These are phyloP conservation scores for Sminthurides bifidus DNA, from an alignment of 1,140 invertebrate species.

Conservation along the genomic window DNA sequence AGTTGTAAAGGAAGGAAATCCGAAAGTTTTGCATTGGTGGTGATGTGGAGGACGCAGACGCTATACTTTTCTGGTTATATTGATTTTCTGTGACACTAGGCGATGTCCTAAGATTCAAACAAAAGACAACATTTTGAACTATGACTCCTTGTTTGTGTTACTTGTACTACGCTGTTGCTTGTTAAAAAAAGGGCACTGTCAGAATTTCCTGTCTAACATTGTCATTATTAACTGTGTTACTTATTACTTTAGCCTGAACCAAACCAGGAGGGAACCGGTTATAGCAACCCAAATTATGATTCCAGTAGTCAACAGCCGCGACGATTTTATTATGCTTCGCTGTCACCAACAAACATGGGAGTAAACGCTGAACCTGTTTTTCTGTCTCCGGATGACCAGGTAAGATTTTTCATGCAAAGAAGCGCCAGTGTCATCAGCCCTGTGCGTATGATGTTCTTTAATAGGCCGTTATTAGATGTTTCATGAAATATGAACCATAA, in stretches of 20 bases:
- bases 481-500: too few relatives aligned
- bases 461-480: background rate
- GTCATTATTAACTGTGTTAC: too few relatives aligned
- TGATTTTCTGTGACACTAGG: slow-evolving; percentile 1
- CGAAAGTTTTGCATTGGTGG: background rate
- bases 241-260: too few relatives aligned
- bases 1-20: background rate
- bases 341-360: slow-evolving; percentile 30
- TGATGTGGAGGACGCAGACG: background rate
- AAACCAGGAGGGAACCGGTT: background rate
- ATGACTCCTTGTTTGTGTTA: background rate
- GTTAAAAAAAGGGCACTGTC: background rate
- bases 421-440: background rate
- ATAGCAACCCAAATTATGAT: slow-evolving; percentile 29
- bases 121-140: background rate
- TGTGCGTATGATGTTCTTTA: background rate
- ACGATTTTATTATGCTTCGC: slow-evolving; percentile 29
- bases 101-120: background rate
- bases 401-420: slow-evolving; percentile 4
- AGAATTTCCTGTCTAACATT: background rate
- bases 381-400: slow-evolving; percentile 30
- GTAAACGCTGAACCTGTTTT: slow-evolving; percentile 30
- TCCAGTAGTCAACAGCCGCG: slow-evolving; percentile 20
- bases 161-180: background rate
- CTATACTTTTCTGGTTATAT: background rate